Evolutionary conservation across 2,113 vertebrate species (phyloP).

Genomic region (Aspiorhynchus laticeps): DNA sequence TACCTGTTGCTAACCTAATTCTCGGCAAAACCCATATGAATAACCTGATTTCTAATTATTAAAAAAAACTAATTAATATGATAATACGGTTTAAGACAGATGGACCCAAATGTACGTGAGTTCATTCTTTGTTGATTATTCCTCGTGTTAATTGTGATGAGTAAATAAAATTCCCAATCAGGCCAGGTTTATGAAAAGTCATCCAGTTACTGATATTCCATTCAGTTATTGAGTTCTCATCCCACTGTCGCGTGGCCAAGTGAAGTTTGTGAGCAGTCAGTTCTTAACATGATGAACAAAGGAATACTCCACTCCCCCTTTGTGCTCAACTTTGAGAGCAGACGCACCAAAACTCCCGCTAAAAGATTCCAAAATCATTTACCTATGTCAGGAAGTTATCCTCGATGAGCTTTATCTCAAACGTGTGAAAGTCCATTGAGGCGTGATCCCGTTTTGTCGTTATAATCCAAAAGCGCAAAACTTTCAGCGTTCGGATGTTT

Average conservation of each 20-base stretch:
- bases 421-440: not conserved
- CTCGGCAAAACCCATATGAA: not conserved
- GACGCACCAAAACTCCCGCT: slow-evolving; percentile 47
- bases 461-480: slow-evolving; percentile 32
- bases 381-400: not conserved
- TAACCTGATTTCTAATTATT: not conserved
- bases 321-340: slow-evolving; percentile 53
- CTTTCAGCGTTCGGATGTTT: slow-evolving; percentile 51
- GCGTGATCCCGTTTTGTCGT: not conserved
- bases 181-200: not conserved
- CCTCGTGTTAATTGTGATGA: not conserved
- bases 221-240: not conserved
- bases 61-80: not conserved
- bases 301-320: slow-evolving; percentile 47
- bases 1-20: slow-evolving; percentile 4
- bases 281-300: slow-evolving; percentile 27
- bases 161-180: not conserved
- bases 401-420: not conserved
- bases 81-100: not conserved
- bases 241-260: not conserved
- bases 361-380: slow-evolving; percentile 9
- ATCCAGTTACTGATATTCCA: not conserved
- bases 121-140: not conserved
- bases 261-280: slow-evolving; percentile 24
- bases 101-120: not conserved